Percentiles rank a stretch among this genome's conserved stretches.
Evolutionary conservation across 2,888 invertebrate genomes (phyloP).

Genomic region (Philereme transversata): DNA sequence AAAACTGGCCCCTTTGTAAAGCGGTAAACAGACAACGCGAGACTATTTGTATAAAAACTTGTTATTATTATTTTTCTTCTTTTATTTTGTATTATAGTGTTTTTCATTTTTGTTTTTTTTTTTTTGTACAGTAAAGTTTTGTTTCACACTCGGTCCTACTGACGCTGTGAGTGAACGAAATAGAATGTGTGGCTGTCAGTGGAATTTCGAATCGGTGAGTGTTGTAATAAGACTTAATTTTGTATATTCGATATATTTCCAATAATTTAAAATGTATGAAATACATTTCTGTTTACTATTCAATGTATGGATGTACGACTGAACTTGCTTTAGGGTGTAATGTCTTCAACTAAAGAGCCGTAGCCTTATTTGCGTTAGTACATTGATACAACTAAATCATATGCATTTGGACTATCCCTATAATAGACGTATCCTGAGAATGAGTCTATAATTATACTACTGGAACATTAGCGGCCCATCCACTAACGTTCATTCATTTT

Average conservation of each 20-base stretch:
- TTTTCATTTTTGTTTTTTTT: slow-evolving; percentile 56
- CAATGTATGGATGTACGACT: slow-evolving; percentile 51
- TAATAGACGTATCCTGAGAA: too few relatives aligned
- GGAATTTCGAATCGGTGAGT: slow-evolving; percentile 37
- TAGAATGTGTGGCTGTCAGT: slow-evolving; percentile 27
- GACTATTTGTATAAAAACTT: slow-evolving; percentile 59
- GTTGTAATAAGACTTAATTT: slow-evolving; percentile 54
- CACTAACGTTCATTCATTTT: too few relatives aligned
- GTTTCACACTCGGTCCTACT: slow-evolving; percentile 60
- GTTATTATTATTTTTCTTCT: slow-evolving; percentile 56
- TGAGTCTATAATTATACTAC: too few relatives aligned
- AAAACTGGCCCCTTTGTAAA: slow-evolving; percentile 42
- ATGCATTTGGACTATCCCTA: slow-evolving; percentile 26
- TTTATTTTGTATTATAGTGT: slow-evolving; percentile 71
- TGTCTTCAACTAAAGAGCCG: slow-evolving; percentile 38
- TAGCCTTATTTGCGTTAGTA: slow-evolving; percentile 48
- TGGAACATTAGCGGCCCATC: too few relatives aligned
- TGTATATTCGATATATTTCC: slow-evolving; percentile 58
- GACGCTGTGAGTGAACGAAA: slow-evolving; percentile 31
- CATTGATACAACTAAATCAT: slow-evolving; percentile 42
- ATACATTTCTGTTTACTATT: slow-evolving; percentile 50
- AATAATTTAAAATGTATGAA: slow-evolving; percentile 54
- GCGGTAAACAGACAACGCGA: slow-evolving; percentile 46
- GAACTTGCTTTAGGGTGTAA: slow-evolving; percentile 48
- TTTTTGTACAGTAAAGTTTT: slow-evolving; percentile 71